A percentile compares a stretch with the other conserved stretches of the same genome.
These are phyloP conservation scores for Parauchenoglanis punctatus DNA, from an alignment of 2,797 vertebrate genomes.

Conservation along the genomic window DNA sequence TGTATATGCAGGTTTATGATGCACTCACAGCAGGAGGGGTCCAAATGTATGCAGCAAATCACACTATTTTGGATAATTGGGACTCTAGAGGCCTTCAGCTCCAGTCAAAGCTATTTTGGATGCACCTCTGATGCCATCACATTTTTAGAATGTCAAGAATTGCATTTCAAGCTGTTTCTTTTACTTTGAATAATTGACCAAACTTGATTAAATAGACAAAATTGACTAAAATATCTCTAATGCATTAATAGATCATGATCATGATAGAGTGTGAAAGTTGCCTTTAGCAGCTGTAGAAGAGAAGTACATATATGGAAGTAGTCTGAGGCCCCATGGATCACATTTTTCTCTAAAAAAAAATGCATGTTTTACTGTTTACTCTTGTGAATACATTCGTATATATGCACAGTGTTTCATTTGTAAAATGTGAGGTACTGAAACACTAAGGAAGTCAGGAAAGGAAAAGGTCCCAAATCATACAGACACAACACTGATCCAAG, in stretches of 20 bases:
- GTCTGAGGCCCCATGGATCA: neutral
- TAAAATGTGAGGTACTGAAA: neutral
- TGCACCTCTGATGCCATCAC: neutral
- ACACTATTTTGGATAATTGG: conserved; percentile 43
- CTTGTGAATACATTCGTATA: neutral
- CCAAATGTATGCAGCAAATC: conserved; percentile 44
- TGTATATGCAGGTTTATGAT: conserved; percentile 12
- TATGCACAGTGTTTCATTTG: neutral
- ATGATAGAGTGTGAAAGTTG: neutral
- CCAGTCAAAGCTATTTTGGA: conserved; percentile 29
- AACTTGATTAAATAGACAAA: neutral
- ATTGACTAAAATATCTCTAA: too few relatives aligned
- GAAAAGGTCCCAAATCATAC: neutral
- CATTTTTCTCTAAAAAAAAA: neutral
- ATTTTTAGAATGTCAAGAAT: conserved; percentile 2
- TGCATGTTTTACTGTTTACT: neutral
- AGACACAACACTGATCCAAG: neutral
- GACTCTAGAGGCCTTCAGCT: conserved; percentile 21
- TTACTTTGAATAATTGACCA: neutral
- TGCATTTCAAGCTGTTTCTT: neutral
- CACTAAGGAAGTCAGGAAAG: neutral
- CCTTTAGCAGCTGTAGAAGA: neutral
- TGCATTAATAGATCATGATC: neutral
- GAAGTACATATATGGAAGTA: neutral
- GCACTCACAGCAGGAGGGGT: conserved; percentile 5